Conservation (phyloP, 2,113 vertebrate species). For the Neoarius graeffei region DNA sequence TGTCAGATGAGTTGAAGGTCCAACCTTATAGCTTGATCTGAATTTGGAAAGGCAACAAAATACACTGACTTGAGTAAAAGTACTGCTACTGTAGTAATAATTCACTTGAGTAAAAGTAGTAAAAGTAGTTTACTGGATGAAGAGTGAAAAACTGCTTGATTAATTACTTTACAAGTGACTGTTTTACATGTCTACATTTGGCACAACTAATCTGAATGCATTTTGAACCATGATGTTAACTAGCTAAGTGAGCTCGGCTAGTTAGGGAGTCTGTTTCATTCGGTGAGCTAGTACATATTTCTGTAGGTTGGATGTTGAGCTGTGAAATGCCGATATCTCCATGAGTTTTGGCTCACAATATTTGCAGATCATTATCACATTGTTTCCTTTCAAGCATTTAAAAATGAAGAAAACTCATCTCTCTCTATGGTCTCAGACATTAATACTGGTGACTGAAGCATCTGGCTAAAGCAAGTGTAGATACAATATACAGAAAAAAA, state of each 20-base stretch:
- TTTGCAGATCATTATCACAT: neutral
- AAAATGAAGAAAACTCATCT: neutral
- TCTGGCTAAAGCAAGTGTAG: neutral
- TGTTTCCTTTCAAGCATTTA: neutral
- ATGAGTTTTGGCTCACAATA: too few relatives aligned
- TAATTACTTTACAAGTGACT: neutral
- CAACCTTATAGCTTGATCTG: neutral
- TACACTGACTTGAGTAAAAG: neutral
- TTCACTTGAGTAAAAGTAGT: neutral
- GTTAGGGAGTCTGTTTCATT: too few relatives aligned
- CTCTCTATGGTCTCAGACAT: neutral
- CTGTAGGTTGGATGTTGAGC: too few relatives aligned
- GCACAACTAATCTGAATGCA: too few relatives aligned
- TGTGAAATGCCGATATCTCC: too few relatives aligned
- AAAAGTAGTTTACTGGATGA: neutral
- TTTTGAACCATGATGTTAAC: too few relatives aligned
- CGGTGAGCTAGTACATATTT: too few relatives aligned
- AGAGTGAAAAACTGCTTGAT: neutral
- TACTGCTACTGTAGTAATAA: neutral
- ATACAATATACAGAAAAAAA: neutral
- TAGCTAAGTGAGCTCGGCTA: too few relatives aligned
- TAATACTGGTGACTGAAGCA: neutral
- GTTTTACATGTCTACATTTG: too few relatives aligned
- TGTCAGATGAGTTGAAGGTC: neutral
- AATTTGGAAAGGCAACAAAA: neutral